Base-by-base conservation (phyloP, 2,888 invertebrate genomes). In the Drosophila longiperda region DNA sequence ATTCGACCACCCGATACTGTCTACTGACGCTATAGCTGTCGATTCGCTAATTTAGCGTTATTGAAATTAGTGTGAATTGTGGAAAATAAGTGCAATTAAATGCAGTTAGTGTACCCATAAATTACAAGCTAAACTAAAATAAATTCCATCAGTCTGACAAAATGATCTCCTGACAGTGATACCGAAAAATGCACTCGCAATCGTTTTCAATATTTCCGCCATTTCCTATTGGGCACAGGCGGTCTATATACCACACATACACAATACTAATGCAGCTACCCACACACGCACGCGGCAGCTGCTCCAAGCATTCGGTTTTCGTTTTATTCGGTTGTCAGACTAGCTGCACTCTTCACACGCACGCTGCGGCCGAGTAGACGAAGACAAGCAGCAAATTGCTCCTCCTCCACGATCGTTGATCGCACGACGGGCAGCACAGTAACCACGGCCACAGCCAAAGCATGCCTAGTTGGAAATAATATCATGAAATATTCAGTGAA, bases 221-320 rank as follows among this genome's bases (percentile, higher is more conserved):
- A 87, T 87, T 87, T 87, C 89, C 84, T 87, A 87, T 87, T 87
- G 87, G 86, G 74, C 69, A 68, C 73, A 45, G 53, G 49, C 66
- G 1, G 48, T 66, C 54, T 82, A 83, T 81, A 82, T 71, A 77
- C 64, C 49, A 66, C 69, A 71, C 72, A 59, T 20, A 78, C 59
- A 38, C 50, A 57, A 71, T 20, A 72, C 71, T 6, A 42, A 64
- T 38, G 26, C 69, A 66, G 9, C 15, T 61, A 50, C 50, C 42
- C 54, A 65, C 48, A 66, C 67, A 33, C 42, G 29, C 36, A 62
- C 52, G 64, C 66, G 54, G 50, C 68, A 80, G 62, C 69, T 66
- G 77, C 75, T 68, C 71, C 71, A 67, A 78, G 45, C 64, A 52
- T 55, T 74, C 45, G 48, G 59, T 59, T 70, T 60, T 63, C 55